Base-by-base conservation (phyloP, 2,888 invertebrate genomes). In the Drosophila neutralis region DNA sequence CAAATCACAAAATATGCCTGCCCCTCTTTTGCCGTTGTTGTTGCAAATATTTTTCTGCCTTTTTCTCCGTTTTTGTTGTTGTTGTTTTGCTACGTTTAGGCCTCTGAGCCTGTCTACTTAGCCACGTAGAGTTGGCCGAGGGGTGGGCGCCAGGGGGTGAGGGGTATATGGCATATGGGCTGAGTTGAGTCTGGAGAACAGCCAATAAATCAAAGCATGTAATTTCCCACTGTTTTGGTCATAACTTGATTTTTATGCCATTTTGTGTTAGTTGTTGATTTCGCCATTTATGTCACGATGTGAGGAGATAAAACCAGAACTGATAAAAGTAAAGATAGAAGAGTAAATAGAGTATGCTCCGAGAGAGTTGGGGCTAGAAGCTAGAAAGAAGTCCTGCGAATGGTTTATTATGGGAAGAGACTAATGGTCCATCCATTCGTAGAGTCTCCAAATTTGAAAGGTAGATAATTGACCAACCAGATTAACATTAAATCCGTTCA, bases 161-260 rank as follows among this genome's bases (percentile, higher is more conserved):
- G 31, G 36, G 5, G 18, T 49, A 27, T 27, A 5, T 15, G 5
- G 18, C 27, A 27, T n/a, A 5, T 15, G 49, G 49, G 2, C 52
- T 45, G 60, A 68, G 36, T 56, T 53, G 58, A 66, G 63, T 64
- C 73, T 66, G 67, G 61, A 70, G 70, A 72, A 70, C 69, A 73
- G 85, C 81, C 86, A 83, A 91, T 91, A 91, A 91, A 91, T 92
- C 91, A 91, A 85, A 90, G 78, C 78, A 78, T 64, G 74, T 80
- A 76, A 69, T 57, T 66, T 75, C 36, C 57, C 63, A 77, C 60
- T 54, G 15, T 27, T 38, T 31, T 29, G 65, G 71, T 73, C 89
- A 87, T 91, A 91, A 89, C 90, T 91, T 84, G 89, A 89, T 90
- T 90, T 90, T 87, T 88, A 86, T 90, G 80, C 79, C 70, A 79